A percentile compares a stretch with the other conserved stretches of the same genome.
Evolutionary conservation across 2,113 vertebrate species (phyloP).

Genomic region (Mugil cephalus): DNA sequence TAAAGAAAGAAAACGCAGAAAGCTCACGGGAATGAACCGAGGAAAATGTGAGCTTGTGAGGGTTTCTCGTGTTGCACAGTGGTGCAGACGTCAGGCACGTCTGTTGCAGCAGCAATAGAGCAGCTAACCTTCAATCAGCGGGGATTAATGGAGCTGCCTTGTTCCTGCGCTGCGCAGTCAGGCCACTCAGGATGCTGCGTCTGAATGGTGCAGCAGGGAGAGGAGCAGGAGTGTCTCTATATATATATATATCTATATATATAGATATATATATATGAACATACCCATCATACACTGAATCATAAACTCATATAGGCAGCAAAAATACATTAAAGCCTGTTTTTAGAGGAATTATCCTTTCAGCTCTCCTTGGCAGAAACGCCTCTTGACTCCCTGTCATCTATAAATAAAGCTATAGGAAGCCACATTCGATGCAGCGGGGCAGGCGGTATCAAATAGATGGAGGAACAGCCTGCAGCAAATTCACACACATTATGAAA

Average conservation of each 20-base stretch:
- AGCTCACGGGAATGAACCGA: slow-evolving; percentile 4
- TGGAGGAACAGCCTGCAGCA: slow-evolving; percentile 34
- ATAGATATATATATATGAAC: no score
- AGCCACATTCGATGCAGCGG: slow-evolving; percentile 40
- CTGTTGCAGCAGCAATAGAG: slow-evolving; percentile 4
- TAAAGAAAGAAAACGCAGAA: slow-evolving; percentile 4
- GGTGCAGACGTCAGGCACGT: slow-evolving; percentile 24
- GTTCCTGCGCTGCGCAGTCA: slow-evolving; percentile 36
- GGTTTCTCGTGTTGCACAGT: neutral
- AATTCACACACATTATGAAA: slow-evolving; percentile 38
- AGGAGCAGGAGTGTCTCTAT: neutral
- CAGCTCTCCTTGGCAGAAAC: slow-evolving; percentile 45
- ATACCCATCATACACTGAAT: slow-evolving; percentile 13
- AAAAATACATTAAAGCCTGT: slow-evolving; percentile 26
- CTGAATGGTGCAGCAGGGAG: slow-evolving; percentile 11
- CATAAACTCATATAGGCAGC: slow-evolving; percentile 18
- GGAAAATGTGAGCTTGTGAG: neutral
- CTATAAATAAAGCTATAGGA: slow-evolving; percentile 51
- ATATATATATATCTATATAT: no score
- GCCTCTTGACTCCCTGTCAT: slow-evolving; percentile 54
- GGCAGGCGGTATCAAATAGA: slow-evolving; percentile 8
- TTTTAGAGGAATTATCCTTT: slow-evolving; percentile 27
- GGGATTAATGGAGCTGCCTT: slow-evolving; percentile 63
- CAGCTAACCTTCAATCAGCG: slow-evolving; percentile 49
- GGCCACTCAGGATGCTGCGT: slow-evolving; percentile 14